A percentile compares a stretch with the other conserved stretches of the same genome.
Evolutionary conservation across 2,888 invertebrate species (phyloP).

Genomic region (Sesamia inferens): DNA sequence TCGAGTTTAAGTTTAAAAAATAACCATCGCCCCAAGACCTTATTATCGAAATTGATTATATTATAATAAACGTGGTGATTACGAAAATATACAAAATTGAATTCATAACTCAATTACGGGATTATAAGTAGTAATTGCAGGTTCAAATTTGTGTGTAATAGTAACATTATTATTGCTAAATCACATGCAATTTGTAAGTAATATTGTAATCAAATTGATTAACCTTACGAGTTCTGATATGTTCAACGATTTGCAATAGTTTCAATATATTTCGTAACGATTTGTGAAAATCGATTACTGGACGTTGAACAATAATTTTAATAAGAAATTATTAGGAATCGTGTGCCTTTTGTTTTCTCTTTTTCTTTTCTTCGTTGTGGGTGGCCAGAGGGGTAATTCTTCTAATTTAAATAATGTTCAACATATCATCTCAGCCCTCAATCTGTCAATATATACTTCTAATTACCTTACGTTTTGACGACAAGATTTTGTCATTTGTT

Average conservation of each 20-base stretch:
- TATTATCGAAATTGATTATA: constrained; percentile 41
- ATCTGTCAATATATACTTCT: too few relatives aligned
- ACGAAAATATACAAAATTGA: constrained; percentile 48
- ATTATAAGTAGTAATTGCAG: constrained; percentile 54
- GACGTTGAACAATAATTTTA: neutral
- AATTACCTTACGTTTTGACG: too few relatives aligned
- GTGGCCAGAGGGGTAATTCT: neutral
- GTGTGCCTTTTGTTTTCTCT: neutral
- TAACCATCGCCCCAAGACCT: constrained; percentile 28
- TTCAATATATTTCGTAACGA: constrained; percentile 6
- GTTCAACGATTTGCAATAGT: constrained; percentile 22
- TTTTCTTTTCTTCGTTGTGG: neutral
- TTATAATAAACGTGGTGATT: constrained; percentile 39
- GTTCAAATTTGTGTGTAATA: constrained; percentile 42
- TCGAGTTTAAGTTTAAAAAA: neutral
- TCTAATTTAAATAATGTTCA: too few relatives aligned
- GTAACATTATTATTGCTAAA: constrained; percentile 47
- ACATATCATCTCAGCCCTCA: too few relatives aligned
- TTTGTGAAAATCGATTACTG: constrained; percentile 24
- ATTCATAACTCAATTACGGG: constrained; percentile 38
- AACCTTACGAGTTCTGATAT: constrained; percentile 15
- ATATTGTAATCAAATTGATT: constrained; percentile 41
- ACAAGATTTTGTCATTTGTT: too few relatives aligned
- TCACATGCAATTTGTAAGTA: constrained; percentile 38
- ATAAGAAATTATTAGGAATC: neutral